Conservation (phyloP, 1,140 invertebrate genomes). For the Carcinoscorpius rotundicauda region DNA sequence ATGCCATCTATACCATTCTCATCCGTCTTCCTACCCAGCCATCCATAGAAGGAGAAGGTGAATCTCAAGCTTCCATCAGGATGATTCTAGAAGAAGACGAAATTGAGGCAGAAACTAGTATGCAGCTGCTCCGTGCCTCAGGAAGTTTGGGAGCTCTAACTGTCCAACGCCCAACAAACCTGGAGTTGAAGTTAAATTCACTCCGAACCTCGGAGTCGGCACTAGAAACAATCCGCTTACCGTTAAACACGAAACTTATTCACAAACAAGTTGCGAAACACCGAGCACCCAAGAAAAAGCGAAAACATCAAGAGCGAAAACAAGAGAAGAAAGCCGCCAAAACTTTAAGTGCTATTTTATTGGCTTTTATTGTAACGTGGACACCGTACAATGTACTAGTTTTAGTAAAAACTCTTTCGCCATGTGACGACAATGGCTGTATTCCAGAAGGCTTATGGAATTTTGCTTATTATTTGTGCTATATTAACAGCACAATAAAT, state of each 20-base stretch:
- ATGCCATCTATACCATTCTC: conserved; percentile 72
- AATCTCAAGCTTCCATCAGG: conserved; percentile 55
- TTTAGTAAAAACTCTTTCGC: conserved; percentile 66
- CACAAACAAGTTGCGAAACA: conserved; percentile 52
- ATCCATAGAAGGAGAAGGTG: conserved; percentile 33
- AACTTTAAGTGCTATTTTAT: conserved; percentile 87
- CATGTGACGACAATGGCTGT: conserved; percentile 42
- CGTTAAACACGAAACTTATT: conserved; percentile 71
- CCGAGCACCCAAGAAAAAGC: conserved; percentile 42
- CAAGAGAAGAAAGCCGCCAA: conserved; percentile 98
- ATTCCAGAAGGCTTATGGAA: conserved; percentile 73
- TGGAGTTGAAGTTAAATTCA: conserved; percentile 2
- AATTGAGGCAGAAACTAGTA: not conserved
- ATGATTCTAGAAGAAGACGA: conserved; percentile 57
- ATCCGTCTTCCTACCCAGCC: conserved; percentile 58
- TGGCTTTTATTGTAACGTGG: conserved; percentile 98
- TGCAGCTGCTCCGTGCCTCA: conserved; percentile 1
- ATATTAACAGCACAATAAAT: conserved; percentile 59
- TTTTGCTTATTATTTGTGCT: conserved; percentile 96
- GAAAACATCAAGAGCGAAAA: conserved; percentile 89
- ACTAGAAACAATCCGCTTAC: conserved; percentile 58
- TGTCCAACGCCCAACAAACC: not conserved
- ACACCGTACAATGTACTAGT: conserved; percentile 95
- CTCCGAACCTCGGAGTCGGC: conserved; percentile 12
- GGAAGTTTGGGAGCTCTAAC: not conserved